phyloP scores from a whole-genome alignment of 35 echinoderm and acorn worm genomes.

The Eucidaris tribuloides region DNA sequence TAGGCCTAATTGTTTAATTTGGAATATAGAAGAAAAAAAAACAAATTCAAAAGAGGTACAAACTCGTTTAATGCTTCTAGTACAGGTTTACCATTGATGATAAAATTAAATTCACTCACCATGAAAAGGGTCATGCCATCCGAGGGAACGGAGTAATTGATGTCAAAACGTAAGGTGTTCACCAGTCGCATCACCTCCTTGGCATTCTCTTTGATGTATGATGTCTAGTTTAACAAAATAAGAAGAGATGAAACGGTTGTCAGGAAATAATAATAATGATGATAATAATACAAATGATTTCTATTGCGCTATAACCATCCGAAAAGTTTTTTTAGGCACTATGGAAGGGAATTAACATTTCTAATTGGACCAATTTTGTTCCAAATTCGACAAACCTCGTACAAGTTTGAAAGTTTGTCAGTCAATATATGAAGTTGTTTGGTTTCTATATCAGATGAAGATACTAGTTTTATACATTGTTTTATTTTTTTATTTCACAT shows the following conservation, averaged over 20 bases:
- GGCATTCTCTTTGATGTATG: constrained; percentile 27
- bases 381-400: background rate
- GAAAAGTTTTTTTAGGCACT: background rate
- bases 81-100: background rate
- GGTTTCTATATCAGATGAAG: too few relatives aligned
- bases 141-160: constrained; percentile 29
- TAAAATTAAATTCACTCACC: constrained; percentile 9
- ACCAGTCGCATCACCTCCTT: constrained; percentile 36
- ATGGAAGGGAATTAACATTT: background rate
- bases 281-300: background rate
- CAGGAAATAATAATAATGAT: background rate
- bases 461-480: too few relatives aligned
- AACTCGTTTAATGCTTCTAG: background rate
- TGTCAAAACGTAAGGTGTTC: constrained; percentile 26
- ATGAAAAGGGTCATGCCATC: constrained; percentile 51
- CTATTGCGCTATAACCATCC: too few relatives aligned
- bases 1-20: background rate
- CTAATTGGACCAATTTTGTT: background rate
- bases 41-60: background rate
- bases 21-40: background rate
- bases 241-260: background rate
- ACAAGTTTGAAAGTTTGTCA: too few relatives aligned
- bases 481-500: too few relatives aligned
- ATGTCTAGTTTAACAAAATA: background rate
- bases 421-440: too few relatives aligned